These are phyloP conservation scores for Arothron firmamentum DNA, from an alignment of 2,113 vertebrate species.

Conservation along the genomic window DNA sequence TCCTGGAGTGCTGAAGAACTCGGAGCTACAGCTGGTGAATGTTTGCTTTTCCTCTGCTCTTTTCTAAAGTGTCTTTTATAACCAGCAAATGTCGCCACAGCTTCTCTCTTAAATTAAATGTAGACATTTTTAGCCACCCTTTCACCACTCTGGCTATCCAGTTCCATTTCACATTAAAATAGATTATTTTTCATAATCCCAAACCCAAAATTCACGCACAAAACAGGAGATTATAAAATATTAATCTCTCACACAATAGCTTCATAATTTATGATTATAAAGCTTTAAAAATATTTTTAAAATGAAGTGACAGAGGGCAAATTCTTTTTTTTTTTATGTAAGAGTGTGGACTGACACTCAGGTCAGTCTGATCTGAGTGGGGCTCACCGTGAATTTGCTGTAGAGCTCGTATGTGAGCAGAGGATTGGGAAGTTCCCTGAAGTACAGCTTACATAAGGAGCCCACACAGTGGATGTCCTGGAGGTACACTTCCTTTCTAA, in stretches of 20 bases:
- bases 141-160: background rate
- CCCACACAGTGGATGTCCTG: slow-evolving; percentile 99
- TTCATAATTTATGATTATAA: background rate
- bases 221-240: no score
- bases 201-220: no score
- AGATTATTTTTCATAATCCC: no score
- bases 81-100: slow-evolving; percentile 8
- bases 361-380: slow-evolving; percentile 28
- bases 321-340: background rate
- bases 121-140: background rate
- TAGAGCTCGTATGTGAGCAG: slow-evolving; percentile 97
- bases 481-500: slow-evolving; percentile 96
- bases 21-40: background rate
- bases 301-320: background rate
- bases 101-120: background rate
- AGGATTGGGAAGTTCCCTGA: slow-evolving; percentile 95
- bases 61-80: slow-evolving; percentile 22
- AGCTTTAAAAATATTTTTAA: background rate
- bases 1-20: background rate
- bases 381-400: slow-evolving; percentile 94
- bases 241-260: no score
- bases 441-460: slow-evolving; percentile 97
- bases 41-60: background rate
- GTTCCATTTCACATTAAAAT: background rate
- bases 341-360: background rate